These are phyloP conservation scores for Drosophila demipolita DNA, from an alignment of 2,888 invertebrate species.

Conservation along the genomic window DNA sequence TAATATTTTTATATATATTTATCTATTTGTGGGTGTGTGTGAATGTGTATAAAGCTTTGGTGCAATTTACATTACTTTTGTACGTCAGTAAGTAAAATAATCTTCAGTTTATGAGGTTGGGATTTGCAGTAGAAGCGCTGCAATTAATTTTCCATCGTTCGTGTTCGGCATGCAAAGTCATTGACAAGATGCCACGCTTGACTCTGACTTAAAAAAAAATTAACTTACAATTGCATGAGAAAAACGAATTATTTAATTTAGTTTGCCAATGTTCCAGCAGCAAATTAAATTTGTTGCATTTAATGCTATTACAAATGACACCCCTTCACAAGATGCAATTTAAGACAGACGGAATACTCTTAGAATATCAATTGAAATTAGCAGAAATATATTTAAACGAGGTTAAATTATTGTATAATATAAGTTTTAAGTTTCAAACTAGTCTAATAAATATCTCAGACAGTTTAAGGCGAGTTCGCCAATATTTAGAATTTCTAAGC, in stretches of 20 bases:
- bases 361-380: not conserved
- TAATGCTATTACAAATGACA: not conserved
- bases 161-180: conserved; percentile 69
- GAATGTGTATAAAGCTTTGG: conserved; percentile 11
- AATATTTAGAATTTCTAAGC: not conserved
- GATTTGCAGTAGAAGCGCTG: conserved; percentile 72
- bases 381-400: not conserved
- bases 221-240: not conserved
- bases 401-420: not conserved
- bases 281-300: conserved; percentile 33
- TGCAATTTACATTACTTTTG: conserved; percentile 41
- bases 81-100: conserved; percentile 55
- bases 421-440: not conserved
- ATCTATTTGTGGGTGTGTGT: conserved; percentile 1
- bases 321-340: not conserved
- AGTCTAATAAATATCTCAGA: not conserved
- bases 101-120: conserved; percentile 78
- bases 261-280: conserved; percentile 4
- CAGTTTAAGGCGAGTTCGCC: not conserved
- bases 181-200: conserved; percentile 16
- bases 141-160: conserved; percentile 76
- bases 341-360: not conserved
- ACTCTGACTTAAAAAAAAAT: conserved; percentile 19
- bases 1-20: conserved; percentile 1
- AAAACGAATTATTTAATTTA: conserved; percentile 20